Evolutionary conservation across 2,888 invertebrate genomes (phyloP).

Genomic region (Neoaliturus tenellus): DNA sequence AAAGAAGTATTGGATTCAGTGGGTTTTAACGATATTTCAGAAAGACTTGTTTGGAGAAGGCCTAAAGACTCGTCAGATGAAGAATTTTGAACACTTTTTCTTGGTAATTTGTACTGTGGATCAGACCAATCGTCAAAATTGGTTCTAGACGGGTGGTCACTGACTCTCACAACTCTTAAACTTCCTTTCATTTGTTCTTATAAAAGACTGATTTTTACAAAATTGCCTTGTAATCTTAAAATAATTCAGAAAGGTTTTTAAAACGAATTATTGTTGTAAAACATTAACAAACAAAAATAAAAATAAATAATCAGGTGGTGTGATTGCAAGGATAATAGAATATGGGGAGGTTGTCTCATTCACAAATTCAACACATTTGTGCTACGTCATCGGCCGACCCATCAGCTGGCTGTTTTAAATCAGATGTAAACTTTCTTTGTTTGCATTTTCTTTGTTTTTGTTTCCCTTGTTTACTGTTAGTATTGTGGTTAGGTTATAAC

Average conservation of each 20-base stretch:
- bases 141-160: neutral
- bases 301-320: neutral
- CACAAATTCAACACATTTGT: too few species aligned
- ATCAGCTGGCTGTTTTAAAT: too few species aligned
- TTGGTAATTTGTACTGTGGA: neutral
- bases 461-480: too few species aligned
- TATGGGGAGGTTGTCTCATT: too few species aligned
- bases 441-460: too few species aligned
- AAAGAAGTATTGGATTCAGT: neutral
- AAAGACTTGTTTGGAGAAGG: neutral
- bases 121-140: slow-evolving; percentile 11
- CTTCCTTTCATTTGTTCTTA: neutral
- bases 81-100: neutral
- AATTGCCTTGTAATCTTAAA: neutral
- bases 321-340: too few species aligned
- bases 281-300: neutral
- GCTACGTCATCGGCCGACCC: too few species aligned
- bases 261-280: neutral
- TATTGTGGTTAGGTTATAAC: too few species aligned
- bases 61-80: neutral
- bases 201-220: neutral
- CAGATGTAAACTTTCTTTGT: too few species aligned
- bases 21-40: neutral
- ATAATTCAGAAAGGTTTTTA: neutral
- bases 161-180: neutral